Percentiles rank a stretch among this genome's conserved stretches.
These are phyloP conservation scores for Anoura caudifer DNA, from an alignment of 2,113 vertebrate genomes.

Conservation along the genomic window DNA sequence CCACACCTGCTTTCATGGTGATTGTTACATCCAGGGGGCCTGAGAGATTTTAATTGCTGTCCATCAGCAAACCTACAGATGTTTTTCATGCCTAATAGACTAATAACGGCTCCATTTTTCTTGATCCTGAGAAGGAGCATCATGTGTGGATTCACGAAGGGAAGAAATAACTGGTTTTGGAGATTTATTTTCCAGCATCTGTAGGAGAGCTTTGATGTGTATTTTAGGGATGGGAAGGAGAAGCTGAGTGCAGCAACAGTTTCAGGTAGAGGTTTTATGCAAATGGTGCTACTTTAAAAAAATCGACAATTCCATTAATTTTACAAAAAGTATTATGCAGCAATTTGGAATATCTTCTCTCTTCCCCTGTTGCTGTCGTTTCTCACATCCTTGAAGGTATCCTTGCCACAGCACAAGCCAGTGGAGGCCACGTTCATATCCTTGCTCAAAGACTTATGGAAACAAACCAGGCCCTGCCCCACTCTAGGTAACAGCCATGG, in stretches of 20 bases:
- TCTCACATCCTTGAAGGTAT: neutral
- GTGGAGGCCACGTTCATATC: neutral
- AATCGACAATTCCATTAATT: neutral
- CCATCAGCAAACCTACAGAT: neutral
- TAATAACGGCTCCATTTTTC: neutral
- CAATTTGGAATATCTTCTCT: neutral
- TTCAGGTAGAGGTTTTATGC: neutral
- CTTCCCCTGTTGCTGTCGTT: neutral
- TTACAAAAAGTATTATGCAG: neutral
- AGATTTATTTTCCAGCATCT: neutral
- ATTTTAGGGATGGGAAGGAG: neutral
- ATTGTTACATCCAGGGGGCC: neutral
- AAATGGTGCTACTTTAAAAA: neutral
- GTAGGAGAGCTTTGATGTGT: neutral
- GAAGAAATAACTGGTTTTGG: neutral
- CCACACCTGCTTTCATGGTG: neutral
- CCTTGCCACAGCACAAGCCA: neutral
- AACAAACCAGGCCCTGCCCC: neutral
- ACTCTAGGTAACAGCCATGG: neutral
- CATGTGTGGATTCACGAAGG: neutral
- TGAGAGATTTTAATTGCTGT: conserved; percentile 35
- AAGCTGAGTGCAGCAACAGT: neutral
- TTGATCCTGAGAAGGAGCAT: neutral
- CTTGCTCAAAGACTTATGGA: neutral
- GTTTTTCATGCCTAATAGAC: neutral